phyloP scores from a whole-genome alignment of 2,113 vertebrate genomes.

The Mesocricetus auratus region DNA sequence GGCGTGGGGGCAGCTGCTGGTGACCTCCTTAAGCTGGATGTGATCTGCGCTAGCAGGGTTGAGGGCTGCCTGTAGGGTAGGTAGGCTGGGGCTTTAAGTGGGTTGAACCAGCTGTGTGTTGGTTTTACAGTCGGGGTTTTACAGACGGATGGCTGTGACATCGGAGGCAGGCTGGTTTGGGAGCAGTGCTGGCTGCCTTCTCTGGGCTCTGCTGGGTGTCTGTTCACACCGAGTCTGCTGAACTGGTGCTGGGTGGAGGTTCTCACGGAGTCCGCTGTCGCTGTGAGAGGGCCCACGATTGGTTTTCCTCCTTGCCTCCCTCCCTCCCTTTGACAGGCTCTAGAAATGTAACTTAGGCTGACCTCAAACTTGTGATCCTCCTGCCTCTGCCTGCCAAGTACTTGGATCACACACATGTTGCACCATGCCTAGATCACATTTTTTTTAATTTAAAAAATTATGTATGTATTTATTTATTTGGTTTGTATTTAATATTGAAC shows the following conservation, averaged over 20 bases:
- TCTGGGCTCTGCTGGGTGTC: neutral
- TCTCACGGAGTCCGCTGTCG: neutral
- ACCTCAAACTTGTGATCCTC: neutral
- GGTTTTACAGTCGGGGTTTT: neutral
- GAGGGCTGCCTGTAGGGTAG: accelerated
- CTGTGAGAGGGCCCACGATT: neutral
- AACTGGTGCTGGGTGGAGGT: neutral
- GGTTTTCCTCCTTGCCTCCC: too few relatives aligned
- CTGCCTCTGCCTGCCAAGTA: neutral
- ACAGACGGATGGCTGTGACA: neutral
- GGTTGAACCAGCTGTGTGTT: neutral
- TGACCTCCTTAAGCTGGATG: neutral
- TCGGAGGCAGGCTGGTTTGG: neutral
- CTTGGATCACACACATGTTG: neutral
- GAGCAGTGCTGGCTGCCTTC: slow-evolving; percentile 19
- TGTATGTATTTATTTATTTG: neutral
- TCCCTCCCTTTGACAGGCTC: neutral
- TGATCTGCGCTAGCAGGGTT: neutral
- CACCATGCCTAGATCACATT: neutral
- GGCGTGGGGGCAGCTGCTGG: neutral
- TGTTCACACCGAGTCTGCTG: neutral
- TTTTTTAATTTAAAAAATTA: neutral
- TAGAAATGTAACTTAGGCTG: neutral
- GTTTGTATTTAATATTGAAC: neutral
- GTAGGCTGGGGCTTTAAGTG: neutral